These are phyloP conservation scores for Pardosa pseudoannulata DNA, from an alignment of 2,888 invertebrate genomes.

Conservation along the genomic window DNA sequence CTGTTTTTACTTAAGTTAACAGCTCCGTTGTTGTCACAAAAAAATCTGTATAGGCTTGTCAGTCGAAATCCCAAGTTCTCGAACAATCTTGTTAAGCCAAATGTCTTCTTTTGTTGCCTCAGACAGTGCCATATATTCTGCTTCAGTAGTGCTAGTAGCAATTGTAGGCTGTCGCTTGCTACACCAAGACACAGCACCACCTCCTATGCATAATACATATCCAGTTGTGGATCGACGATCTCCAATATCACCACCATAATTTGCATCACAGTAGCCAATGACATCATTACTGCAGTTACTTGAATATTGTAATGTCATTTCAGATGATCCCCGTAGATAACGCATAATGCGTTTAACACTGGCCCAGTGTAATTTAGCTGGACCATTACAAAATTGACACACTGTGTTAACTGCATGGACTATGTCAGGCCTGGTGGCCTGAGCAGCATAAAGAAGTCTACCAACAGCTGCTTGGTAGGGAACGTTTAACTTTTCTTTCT, in stretches of 20 bases:
- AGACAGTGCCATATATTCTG: conserved; percentile 74
- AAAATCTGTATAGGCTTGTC: background rate
- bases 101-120: conserved; percentile 71
- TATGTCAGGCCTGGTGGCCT: conserved; percentile 71
- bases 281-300: background rate
- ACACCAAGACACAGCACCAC: conserved; percentile 50
- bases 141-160: conserved; percentile 73
- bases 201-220: conserved; percentile 36
- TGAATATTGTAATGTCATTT: background rate
- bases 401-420: conserved; percentile 47
- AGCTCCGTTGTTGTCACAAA: conserved; percentile 13
- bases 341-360: conserved; percentile 22
- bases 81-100: conserved; percentile 44
- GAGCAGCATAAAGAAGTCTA: conserved; percentile 2
- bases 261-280: conserved; percentile 69
- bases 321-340: conserved; percentile 16
- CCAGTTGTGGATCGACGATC: conserved; percentile 70
- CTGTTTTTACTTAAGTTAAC: background rate
- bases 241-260: conserved; percentile 67
- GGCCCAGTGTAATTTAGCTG: conserved; percentile 14
- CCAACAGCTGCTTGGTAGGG: background rate
- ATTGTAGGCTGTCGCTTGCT: conserved; percentile 69
- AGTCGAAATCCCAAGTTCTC: background rate
- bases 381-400: background rate
- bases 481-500: background rate